phyloP scores from a whole-genome alignment of 2,888 invertebrate species.

The Operophtera brumata region DNA sequence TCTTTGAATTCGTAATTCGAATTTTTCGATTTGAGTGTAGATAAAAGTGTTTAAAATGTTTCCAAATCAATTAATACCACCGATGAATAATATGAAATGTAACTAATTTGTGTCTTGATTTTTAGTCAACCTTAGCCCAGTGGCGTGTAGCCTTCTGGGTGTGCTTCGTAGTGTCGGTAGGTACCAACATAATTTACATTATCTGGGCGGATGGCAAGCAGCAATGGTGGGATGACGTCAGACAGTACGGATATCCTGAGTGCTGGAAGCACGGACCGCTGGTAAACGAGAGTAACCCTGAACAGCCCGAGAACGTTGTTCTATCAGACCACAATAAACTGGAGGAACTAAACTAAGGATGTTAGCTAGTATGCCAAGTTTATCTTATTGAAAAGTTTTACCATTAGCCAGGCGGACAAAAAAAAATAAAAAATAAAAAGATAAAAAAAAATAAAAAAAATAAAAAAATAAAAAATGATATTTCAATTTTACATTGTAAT shows the following conservation, averaged over 20 bases:
- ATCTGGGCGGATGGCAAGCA: conserved; percentile 85
- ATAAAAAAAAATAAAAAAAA: no score
- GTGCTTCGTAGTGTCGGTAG: conserved; percentile 82
- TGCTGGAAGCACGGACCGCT: conserved; percentile 68
- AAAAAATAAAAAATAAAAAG: no score
- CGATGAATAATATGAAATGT: not conserved
- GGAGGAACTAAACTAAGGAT: conserved; percentile 10
- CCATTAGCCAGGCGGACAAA: not conserved
- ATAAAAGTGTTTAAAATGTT: not conserved
- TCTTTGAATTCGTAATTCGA: no score
- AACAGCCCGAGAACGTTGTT: conserved; percentile 53
- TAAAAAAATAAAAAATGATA: no score
- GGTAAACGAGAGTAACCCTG: conserved; percentile 40
- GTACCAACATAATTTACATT: conserved; percentile 83
- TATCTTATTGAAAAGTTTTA: not conserved
- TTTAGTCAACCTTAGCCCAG: conserved; percentile 64
- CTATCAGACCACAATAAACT: conserved; percentile 44
- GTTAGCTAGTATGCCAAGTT: not conserved
- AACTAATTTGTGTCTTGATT: conserved; percentile 20
- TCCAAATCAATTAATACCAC: not conserved
- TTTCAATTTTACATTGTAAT: conserved; percentile 3
- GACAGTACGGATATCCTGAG: conserved; percentile 68
- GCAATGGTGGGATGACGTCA: conserved; percentile 86
- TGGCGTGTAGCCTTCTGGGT: conserved; percentile 87
- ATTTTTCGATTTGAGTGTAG: no score